Evolutionary conservation across 1,140 invertebrate species (phyloP).

Genomic region (Ctenoplectra terminalis): DNA sequence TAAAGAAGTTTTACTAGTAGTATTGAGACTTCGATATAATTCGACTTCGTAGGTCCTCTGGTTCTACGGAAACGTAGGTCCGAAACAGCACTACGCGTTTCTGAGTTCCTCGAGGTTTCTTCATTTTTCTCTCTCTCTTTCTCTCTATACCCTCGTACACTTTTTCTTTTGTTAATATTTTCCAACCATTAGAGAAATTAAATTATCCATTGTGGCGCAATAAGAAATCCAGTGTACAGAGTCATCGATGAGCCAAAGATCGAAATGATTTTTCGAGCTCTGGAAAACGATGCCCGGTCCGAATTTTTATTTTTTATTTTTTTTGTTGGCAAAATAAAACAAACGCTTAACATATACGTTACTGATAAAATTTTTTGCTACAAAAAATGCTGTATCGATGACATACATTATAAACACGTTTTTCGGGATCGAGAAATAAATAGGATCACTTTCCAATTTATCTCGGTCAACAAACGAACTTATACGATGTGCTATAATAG

Average conservation of each 20-base stretch:
- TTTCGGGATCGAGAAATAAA: slow-evolving; percentile 40
- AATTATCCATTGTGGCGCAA: slow-evolving; percentile 43
- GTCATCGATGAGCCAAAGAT: slow-evolving; percentile 56
- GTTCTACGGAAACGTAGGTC: slow-evolving; percentile 6
- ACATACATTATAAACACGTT: slow-evolving; percentile 43
- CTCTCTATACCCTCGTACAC: slow-evolving; percentile 29
- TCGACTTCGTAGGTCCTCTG: slow-evolving; percentile 56
- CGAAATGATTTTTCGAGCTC: slow-evolving; percentile 22
- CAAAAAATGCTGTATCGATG: slow-evolving; percentile 42
- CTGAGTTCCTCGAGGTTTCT: slow-evolving; percentile 41
- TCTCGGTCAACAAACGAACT: slow-evolving; percentile 47
- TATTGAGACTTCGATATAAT: slow-evolving; percentile 40
- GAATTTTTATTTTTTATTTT: no score
- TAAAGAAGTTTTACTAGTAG: no score
- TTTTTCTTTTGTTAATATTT: slow-evolving; percentile 51
- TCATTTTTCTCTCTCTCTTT: slow-evolving; percentile 39
- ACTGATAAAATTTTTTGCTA: slow-evolving; percentile 49
- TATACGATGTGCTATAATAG: slow-evolving; percentile 35
- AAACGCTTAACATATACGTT: slow-evolving; percentile 54
- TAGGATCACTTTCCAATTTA: slow-evolving; percentile 45
- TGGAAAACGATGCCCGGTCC: slow-evolving; percentile 49
- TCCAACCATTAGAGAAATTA: slow-evolving; percentile 56
- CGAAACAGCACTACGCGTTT: slow-evolving; percentile 30
- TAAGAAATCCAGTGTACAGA: slow-evolving; percentile 43
- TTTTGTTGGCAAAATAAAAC: slow-evolving; percentile 56